Base-by-base conservation (phyloP, 2,113 vertebrate species). In the Neotragus pygmaeus region DNA sequence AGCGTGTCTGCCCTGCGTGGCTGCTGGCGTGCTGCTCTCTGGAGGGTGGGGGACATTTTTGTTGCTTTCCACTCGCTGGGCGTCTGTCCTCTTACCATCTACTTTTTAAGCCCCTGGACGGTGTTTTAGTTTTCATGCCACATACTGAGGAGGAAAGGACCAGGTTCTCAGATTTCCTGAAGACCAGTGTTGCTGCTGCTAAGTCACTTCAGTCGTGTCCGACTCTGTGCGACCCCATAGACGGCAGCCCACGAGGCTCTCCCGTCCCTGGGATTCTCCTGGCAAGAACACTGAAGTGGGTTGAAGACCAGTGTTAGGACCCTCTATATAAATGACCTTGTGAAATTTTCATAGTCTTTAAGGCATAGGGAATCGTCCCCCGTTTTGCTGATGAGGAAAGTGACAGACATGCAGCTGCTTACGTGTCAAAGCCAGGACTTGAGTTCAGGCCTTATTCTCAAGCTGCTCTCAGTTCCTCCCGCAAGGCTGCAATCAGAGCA, bases 281-380 rank as follows among this genome's bases (percentile, higher is more conserved):
- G n/a, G n/a, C n/a, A n/a, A n/a, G n/a, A n/a, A n/a, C n/a, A n/a
- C n/a, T n/a, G n/a, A n/a, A n/a, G n/a, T n/a, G n/a, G n/a, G n/a
- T n/a, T n/a, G n/a, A n/a, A n/a, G n/a, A n/a, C n/a, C 5, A 17
- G 17, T 5, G 23, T 28, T 47, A 12, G 87, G 43, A 28, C 28
- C 43, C 1, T 17, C 7, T 28, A 7, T n/a, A 0, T 23, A 27
- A 13, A 6, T 19, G 85, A n/a, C 33, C 55, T 49, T 9, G 0
- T 47, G 6, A n/a, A 13, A 16, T 39, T 78, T 19, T 51, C 33
- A 13, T 21, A 3, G 5, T 64, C 45, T 82, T 60, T 51, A 30
- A 78, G 70, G 77, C n/a, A 12, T 5, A 3, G 5, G 39, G 77
- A 47, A 7, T 36, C 12, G 30, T 62, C n/a, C 28, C 43, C 55